Evolutionary conservation across 2,797 vertebrate species (phyloP).

Genomic region (Prionace glauca): DNA sequence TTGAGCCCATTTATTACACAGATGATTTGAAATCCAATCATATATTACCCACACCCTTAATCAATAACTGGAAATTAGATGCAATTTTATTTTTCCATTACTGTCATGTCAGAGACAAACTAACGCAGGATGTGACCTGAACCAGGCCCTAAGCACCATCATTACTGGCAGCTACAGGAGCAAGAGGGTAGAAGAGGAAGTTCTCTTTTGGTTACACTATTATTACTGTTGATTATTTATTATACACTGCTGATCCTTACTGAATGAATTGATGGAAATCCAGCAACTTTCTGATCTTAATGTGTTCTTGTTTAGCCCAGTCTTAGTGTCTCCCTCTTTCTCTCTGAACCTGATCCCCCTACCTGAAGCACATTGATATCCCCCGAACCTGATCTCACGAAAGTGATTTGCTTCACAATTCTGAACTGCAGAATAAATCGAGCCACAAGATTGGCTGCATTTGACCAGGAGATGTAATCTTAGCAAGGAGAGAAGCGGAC

Average conservation of each 20-base stretch:
- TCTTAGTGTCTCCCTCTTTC: background rate
- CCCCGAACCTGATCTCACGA: background rate
- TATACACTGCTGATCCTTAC: background rate
- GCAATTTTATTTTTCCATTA: background rate
- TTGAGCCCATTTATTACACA: background rate
- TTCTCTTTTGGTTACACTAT: background rate
- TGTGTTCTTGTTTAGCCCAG: background rate
- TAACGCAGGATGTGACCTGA: background rate
- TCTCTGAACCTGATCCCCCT: too few species aligned
- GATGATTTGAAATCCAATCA: background rate
- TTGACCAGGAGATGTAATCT: background rate
- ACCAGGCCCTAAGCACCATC: background rate
- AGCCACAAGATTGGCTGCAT: background rate
- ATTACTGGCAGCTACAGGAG: background rate
- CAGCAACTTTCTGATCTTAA: background rate
- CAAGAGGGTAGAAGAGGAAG: background rate
- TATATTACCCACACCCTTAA: background rate
- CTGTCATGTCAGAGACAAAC: background rate
- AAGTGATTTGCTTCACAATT: background rate
- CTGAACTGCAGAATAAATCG: background rate
- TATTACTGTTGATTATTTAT: background rate
- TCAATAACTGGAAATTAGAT: background rate
- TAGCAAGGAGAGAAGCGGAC: too few species aligned
- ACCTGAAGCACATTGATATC: background rate
- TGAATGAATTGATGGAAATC: background rate